Conservation (phyloP, 2,888 invertebrate species). For the Rhagium mordax region DNA sequence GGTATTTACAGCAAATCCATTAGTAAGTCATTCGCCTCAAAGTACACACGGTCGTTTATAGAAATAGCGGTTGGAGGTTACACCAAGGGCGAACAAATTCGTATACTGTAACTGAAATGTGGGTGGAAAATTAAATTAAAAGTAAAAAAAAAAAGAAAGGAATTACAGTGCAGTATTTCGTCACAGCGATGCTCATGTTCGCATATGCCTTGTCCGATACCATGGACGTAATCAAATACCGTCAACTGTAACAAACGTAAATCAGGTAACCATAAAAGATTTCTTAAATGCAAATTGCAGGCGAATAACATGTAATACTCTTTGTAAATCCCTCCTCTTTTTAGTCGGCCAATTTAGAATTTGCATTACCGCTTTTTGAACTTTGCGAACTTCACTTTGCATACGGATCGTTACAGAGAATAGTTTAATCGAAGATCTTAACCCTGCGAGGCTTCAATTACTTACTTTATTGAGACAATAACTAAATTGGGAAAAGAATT, state of each 20-base stretch:
- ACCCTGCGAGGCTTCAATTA: slow-evolving; percentile 21
- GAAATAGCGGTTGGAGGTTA: too few relatives aligned
- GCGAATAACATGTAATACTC: slow-evolving; percentile 21
- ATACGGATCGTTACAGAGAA: slow-evolving; percentile 29
- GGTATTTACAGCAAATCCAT: too few relatives aligned
- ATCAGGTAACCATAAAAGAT: not conserved
- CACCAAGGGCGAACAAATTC: too few relatives aligned
- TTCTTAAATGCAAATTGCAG: slow-evolving; percentile 30
- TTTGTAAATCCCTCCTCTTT: slow-evolving; percentile 29
- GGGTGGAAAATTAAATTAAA: too few relatives aligned
- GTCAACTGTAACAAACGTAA: not conserved
- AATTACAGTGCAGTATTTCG: too few relatives aligned
- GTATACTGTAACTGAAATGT: too few relatives aligned
- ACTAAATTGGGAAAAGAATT: slow-evolving; percentile 12
- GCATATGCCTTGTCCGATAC: too few relatives aligned
- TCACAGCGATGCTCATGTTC: too few relatives aligned
- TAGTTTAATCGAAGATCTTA: slow-evolving; percentile 26
- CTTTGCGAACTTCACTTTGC: slow-evolving; percentile 29
- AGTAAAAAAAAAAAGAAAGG: too few relatives aligned
- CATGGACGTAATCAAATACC: too few relatives aligned
- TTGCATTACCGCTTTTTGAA: slow-evolving; percentile 39
- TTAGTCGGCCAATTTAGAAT: slow-evolving; percentile 36
- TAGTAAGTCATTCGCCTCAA: too few relatives aligned
- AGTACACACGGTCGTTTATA: too few relatives aligned
- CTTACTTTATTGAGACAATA: slow-evolving; percentile 15